Conservation (phyloP, 2,797 vertebrate genomes). For the Halcyon chelicuti region DNA sequence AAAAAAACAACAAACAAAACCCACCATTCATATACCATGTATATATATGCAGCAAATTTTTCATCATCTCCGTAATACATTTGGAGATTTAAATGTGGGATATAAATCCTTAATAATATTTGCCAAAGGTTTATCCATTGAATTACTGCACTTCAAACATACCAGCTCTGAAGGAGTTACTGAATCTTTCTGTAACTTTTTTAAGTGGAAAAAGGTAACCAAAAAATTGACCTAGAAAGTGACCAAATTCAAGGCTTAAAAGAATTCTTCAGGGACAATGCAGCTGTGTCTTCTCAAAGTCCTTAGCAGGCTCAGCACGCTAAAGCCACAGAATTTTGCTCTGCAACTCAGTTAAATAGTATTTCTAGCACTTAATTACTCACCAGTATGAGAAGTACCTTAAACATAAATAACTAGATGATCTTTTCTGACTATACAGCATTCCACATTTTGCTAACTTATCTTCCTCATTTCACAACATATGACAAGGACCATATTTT, state of each 20-base stretch:
- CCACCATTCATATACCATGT: not conserved
- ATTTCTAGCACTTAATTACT: not conserved
- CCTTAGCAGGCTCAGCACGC: not conserved
- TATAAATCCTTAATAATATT: not conserved
- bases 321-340: not conserved
- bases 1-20: not conserved
- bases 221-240: not conserved
- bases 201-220: not conserved
- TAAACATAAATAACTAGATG: not conserved
- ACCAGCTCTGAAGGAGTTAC: not conserved
- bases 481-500: not conserved
- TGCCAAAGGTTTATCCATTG: not conserved
- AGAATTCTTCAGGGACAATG: not conserved
- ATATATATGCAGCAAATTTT: not conserved
- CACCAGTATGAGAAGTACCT: not conserved
- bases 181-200: not conserved
- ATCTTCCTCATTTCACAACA: not conserved
- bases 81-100: not conserved
- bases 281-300: not conserved
- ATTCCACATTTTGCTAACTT: not conserved
- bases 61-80: not conserved
- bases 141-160: not conserved
- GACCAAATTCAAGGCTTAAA: not conserved
- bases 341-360: not conserved
- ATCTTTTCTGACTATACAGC: not conserved